phyloP scores from a whole-genome alignment of 2,888 invertebrate genomes.

The Drosophila neonasuta region DNA sequence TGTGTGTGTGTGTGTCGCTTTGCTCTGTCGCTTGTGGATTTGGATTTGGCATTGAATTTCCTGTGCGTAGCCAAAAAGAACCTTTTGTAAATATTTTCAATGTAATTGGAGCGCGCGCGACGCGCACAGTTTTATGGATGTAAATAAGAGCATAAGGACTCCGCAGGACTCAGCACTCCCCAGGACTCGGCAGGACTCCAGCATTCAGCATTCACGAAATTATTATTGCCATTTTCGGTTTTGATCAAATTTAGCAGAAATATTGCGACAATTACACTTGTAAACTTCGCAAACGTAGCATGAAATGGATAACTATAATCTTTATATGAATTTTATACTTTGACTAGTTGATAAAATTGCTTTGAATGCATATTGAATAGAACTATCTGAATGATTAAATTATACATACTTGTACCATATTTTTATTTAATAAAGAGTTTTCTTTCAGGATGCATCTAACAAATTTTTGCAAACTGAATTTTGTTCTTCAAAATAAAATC shows the following conservation, averaged over 20 bases:
- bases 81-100: slow-evolving; percentile 63
- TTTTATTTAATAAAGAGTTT: too few species aligned
- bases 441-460: too few species aligned
- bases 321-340: too few species aligned
- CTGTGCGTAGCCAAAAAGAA: slow-evolving; percentile 37
- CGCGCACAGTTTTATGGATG: slow-evolving; percentile 41
- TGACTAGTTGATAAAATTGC: too few species aligned
- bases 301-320: neutral
- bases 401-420: too few species aligned
- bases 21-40: slow-evolving; percentile 14
- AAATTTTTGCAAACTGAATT: too few species aligned
- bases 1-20: neutral
- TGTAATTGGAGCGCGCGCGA: slow-evolving; percentile 65
- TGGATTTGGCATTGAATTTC: slow-evolving; percentile 68
- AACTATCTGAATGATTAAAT: too few species aligned
- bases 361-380: too few species aligned
- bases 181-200: slow-evolving; percentile 7
- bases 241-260: slow-evolving; percentile 27
- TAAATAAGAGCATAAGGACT: slow-evolving; percentile 21
- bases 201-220: slow-evolving; percentile 12
- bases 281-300: neutral
- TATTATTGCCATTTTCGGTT: slow-evolving; percentile 14
- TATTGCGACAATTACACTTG: slow-evolving; percentile 7
- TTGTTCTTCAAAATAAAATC: too few species aligned
- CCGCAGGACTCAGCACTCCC: slow-evolving; percentile 7